Conservation (phyloP, 2,888 invertebrate genomes). For the Agrotis puta region DNA sequence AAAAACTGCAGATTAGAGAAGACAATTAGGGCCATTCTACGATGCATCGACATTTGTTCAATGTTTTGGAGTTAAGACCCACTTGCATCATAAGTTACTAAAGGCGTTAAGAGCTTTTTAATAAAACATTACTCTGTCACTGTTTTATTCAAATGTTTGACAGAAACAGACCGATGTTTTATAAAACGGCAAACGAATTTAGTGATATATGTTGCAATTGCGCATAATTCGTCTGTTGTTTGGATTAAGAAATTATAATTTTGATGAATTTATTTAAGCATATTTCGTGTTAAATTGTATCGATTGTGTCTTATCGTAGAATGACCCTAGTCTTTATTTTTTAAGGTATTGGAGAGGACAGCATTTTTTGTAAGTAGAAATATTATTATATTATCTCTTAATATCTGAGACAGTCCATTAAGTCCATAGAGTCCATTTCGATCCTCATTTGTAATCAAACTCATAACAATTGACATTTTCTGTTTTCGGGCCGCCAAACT, state of each 20-base stretch:
- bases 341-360: conserved; percentile 59
- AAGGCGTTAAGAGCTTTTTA: background rate
- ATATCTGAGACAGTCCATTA: background rate
- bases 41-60: conserved; percentile 14
- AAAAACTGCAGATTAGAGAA: background rate
- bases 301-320: conserved; percentile 49
- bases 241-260: background rate
- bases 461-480: background rate
- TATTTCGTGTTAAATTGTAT: conserved; percentile 19
- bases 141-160: background rate
- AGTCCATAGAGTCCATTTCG: background rate
- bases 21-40: conserved; percentile 45
- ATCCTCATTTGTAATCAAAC: background rate
- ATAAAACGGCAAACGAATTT: background rate
- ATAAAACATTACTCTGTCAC: background rate
- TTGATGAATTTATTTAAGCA: background rate
- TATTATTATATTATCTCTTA: conserved; percentile 5
- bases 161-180: background rate
- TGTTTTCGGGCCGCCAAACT: background rate
- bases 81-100: background rate
- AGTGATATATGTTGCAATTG: background rate
- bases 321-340: conserved; percentile 56
- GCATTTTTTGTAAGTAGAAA: conserved; percentile 55
- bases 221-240: background rate
- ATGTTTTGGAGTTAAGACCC: background rate